These are phyloP conservation scores for Myrmophylax atrothorax DNA, from an alignment of 2,113 vertebrate species.

Conservation along the genomic window DNA sequence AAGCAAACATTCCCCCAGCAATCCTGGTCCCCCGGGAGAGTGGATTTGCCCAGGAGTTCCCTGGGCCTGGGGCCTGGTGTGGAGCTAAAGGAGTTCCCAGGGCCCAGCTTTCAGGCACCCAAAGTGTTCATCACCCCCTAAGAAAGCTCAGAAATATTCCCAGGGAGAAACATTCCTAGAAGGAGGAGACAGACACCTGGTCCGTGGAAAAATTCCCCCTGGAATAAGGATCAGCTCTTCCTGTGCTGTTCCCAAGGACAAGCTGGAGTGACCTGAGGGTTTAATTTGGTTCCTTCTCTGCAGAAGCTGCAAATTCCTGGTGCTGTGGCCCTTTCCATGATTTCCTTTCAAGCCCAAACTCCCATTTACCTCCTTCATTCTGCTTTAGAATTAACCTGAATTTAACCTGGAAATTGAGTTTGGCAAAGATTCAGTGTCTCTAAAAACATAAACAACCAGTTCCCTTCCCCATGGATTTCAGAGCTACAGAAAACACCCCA, in stretches of 20 bases:
- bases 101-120: background rate
- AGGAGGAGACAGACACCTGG: background rate
- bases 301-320: background rate
- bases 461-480: background rate
- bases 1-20: background rate
- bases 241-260: background rate
- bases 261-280: background rate
- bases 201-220: background rate
- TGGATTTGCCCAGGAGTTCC: background rate
- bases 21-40: background rate
- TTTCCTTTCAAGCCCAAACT: background rate
- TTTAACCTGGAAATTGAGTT: background rate
- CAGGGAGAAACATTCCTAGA: background rate
- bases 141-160: background rate
- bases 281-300: background rate
- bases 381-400: background rate
- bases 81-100: background rate
- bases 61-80: background rate
- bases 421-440: background rate
- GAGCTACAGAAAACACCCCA: background rate
- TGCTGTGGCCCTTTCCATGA: accelerated
- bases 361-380: background rate
- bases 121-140: too few relatives aligned
- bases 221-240: background rate
- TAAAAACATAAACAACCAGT: background rate